A percentile compares a stretch with the other conserved stretches of the same genome.
These are phyloP conservation scores for Coronaproctus castanopsis DNA, from an alignment of 2,888 invertebrate species.

Conservation along the genomic window DNA sequence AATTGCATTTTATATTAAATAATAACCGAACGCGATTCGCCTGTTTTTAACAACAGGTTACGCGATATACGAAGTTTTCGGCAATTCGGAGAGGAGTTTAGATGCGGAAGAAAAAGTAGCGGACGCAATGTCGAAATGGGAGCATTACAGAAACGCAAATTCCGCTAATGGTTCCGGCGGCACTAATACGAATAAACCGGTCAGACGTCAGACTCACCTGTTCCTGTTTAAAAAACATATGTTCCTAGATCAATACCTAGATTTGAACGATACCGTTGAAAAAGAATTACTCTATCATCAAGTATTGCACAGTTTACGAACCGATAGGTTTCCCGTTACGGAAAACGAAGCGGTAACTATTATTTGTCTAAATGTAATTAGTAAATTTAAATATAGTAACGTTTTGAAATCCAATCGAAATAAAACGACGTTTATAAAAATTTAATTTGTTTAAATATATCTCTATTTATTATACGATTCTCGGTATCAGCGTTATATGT, in stretches of 20 bases:
- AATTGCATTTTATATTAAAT: no score
- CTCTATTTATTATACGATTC: not conserved
- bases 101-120: conserved; percentile 71
- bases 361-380: not conserved
- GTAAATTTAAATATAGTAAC: not conserved
- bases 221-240: conserved; percentile 65
- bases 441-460: conserved; percentile 2
- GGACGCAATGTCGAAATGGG: conserved; percentile 91
- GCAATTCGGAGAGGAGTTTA: conserved; percentile 65
- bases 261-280: conserved; percentile 66
- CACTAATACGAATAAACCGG: conserved; percentile 23
- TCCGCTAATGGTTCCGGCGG: conserved; percentile 31
- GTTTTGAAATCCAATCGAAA: not conserved
- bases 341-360: conserved; percentile 86
- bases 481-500: no score
- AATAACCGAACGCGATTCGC: no score
- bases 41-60: no score
- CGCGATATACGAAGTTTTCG: conserved; percentile 78
- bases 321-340: conserved; percentile 77
- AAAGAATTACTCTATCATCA: conserved; percentile 87
- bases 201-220: conserved; percentile 31
- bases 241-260: conserved; percentile 57
- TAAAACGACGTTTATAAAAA: not conserved
- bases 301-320: conserved; percentile 69
- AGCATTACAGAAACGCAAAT: conserved; percentile 56